Percentiles rank a stretch among this genome's conserved stretches.
Conservation (phyloP, 2,113 vertebrate species). For the Nothoprocta perdicaria region DNA sequence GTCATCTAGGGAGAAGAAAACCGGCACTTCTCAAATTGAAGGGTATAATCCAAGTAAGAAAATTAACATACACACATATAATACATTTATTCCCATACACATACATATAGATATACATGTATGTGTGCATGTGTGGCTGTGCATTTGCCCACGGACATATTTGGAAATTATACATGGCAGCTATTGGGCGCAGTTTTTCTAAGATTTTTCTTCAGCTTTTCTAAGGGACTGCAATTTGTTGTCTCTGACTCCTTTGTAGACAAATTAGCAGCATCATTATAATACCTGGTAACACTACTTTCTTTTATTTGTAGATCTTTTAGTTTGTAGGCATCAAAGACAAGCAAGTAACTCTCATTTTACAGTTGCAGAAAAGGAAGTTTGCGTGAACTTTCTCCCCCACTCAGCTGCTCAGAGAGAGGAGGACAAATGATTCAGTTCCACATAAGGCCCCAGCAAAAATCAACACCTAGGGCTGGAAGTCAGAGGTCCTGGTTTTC, state of each 20-base stretch:
- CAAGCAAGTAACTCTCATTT: neutral
- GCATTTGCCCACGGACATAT: neutral
- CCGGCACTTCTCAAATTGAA: neutral
- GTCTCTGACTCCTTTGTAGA: neutral
- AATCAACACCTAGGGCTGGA: neutral
- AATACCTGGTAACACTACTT: neutral
- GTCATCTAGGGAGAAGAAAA: neutral
- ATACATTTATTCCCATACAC: neutral
- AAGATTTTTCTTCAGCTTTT: neutral
- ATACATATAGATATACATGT: rapidly evolving
- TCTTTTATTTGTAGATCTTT: neutral
- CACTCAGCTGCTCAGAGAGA: neutral
- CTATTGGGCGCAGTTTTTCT: neutral
- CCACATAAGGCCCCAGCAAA: neutral
- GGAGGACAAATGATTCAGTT: neutral
- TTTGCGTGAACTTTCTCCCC: neutral
- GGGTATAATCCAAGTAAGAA: neutral
- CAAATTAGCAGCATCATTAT: neutral
- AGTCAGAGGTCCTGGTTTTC: neutral
- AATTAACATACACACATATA: neutral
- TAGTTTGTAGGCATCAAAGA: neutral
- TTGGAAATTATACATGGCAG: neutral
- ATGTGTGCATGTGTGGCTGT: too few species aligned
- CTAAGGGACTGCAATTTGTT: neutral
- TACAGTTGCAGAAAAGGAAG: neutral